A percentile compares a stretch with the other conserved stretches of the same genome.
Conservation (phyloP, 2,797 vertebrate genomes). For the Salarias fasciatus region DNA sequence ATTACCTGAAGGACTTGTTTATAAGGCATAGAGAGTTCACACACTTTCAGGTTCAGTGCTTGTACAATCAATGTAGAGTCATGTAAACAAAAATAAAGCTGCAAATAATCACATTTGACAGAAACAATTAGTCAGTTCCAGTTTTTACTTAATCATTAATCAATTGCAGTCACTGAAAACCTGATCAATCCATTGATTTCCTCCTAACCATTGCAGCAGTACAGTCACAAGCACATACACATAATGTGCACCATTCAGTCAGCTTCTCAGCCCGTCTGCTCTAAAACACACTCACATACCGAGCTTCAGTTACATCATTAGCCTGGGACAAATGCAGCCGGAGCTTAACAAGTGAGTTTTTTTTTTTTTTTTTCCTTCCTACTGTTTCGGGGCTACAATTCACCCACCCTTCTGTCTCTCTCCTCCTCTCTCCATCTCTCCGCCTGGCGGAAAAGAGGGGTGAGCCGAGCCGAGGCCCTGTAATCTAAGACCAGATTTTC, state of each 20-base stretch:
- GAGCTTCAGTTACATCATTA: conserved; percentile 97
- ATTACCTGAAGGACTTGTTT: too few relatives aligned
- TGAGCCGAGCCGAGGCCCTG: conserved; percentile 85
- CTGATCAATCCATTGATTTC: conserved; percentile 30
- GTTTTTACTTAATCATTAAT: conserved; percentile 2
- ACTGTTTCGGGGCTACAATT: conserved; percentile 94
- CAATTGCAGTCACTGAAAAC: conserved; percentile 10
- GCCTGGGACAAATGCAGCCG: conserved; percentile 91
- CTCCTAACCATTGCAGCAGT: background rate
- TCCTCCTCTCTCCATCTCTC: conserved; percentile 33
- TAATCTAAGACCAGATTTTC: conserved; percentile 99
- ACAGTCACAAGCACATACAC: conserved; percentile 5
- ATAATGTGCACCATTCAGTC: conserved; percentile 3
- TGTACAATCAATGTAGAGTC: background rate
- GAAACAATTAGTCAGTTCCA: background rate
- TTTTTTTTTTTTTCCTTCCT: conserved; percentile 85
- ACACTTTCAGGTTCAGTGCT: too few relatives aligned
- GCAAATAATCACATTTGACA: conserved; percentile 12
- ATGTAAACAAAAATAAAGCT: background rate
- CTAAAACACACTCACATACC: conserved; percentile 81
- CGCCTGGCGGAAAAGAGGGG: conserved; percentile 60
- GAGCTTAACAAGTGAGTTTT: conserved; percentile 91
- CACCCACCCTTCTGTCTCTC: conserved; percentile 71
- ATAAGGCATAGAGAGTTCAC: too few relatives aligned
- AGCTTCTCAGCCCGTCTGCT: conserved; percentile 18